Evolutionary conservation across 2,113 vertebrate genomes (phyloP), one percentile per base, ranked within the genome.

Genomic region (Varanus komodoensis): DNA sequence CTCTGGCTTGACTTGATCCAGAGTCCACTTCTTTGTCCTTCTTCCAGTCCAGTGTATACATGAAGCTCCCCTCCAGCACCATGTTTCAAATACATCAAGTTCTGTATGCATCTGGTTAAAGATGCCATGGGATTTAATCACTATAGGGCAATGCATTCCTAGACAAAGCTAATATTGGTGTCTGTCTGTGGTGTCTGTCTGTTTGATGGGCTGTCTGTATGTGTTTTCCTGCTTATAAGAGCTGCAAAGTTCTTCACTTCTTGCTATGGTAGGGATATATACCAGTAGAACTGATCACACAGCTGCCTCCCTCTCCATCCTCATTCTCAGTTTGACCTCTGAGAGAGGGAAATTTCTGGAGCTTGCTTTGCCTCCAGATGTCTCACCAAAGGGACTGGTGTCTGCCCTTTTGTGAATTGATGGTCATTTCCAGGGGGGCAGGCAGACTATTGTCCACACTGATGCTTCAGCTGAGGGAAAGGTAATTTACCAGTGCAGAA

Each of bases 341-440:
- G 54, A 44, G 4, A 2, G 4, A 4, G 8, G 83, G 17, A 8
- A 82, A 88, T 61, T 2, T 17, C 9, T 0, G 0, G 0, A 19
- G 1, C 77, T 88, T 88, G 32, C 44, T 86, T 91, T 87, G 84
- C 23, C 83, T 71, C 88, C 4, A 84, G 87, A 15, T 9, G 48
- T 2, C 54, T 48, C 8, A 0, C n/a, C 1, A 50, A 71, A 15
- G 38, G 23, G 0, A 44, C 6, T 8, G 29, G 67, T 82, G 2
- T 89, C 74, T 52, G 0, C 83, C 1, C 1, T 44, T 91, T 93
- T 84, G 38, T 17, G 44, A 89, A 88, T 57, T 4, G 27, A 75
- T 89, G 92, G 90, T 90, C 82, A 71, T 90, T 78, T 12, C 54
- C 92, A 69, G 32, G 69, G 79, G 23, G 21, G 21, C 61, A 32